Base-by-base conservation (phyloP, 1,140 invertebrate species). In the Oppia nitens region DNA sequence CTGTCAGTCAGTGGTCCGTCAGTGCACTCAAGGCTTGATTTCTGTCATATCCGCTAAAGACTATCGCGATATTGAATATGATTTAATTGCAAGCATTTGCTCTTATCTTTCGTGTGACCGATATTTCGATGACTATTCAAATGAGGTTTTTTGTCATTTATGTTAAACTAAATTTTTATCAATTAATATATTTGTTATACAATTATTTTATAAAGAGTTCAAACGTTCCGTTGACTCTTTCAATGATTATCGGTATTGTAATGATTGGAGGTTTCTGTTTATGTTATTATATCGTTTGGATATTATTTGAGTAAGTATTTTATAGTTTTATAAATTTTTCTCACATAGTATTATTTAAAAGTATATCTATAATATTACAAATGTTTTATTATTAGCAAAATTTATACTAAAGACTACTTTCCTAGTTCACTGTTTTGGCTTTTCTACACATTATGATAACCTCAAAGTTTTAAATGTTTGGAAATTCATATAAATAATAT, bases 71-170 rank as follows among this genome's bases (percentile, higher is more conserved):
- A 78, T 88, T 63, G 85, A 89, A 80, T 87, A 84, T 67, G 84
- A 88, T 67, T 77, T 91, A 69, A 84, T 88, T 68, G 79, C 83
- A 65, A 84, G 83, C 11, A 81, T 91, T 52, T 93, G 88, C 69
- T 90, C 86, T 81, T 91, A 88, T 71, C 74, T 92, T 62, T 88
- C 85, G 58, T 93, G 89, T 70, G 85, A 90, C 68, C 80, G 83
- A 51, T 93, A 89, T 71, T 90, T 85, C 85, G 70, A 74, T 58
- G 84, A 87, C 69, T 52, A 29, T 12, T 47, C 12, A 55, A 45
- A 55, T 14, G 54, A n/a, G 21, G 1, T 47, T n/a, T 55, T 11
- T n/a, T 20, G 28, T 17, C 23, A 53, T 53, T 40, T 17, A 9
- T 29, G 14, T 25, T 14, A 29, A 20, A 24, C 6, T 59, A 11